These are phyloP conservation scores for Dryomyza anilis DNA, from an alignment of 2,888 invertebrate genomes.

Conservation along the genomic window DNA sequence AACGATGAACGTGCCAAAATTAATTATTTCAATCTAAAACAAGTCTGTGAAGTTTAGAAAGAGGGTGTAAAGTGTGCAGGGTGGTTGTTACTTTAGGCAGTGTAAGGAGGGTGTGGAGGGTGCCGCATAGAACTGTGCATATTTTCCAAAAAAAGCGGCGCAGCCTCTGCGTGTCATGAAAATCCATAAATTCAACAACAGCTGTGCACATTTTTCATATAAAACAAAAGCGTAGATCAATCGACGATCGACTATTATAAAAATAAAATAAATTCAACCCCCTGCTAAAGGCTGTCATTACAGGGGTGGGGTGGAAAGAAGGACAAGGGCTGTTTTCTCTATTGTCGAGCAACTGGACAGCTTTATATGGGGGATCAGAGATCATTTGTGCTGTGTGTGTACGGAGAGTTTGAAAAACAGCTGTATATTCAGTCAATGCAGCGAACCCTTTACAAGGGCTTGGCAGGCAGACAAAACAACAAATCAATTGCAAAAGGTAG, in stretches of 20 bases:
- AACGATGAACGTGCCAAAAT: conserved; percentile 20
- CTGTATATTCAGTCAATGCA: conserved; percentile 30
- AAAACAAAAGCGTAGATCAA: conserved; percentile 6
- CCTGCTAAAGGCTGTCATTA: neutral
- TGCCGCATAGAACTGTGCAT: too few relatives aligned
- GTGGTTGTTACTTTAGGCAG: too few relatives aligned
- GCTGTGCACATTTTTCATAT: conserved; percentile 15
- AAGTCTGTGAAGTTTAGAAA: too few relatives aligned
- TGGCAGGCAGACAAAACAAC: conserved; percentile 10
- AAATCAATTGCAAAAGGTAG: conserved; percentile 13
- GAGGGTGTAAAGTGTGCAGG: too few relatives aligned
- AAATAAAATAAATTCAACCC: conserved; percentile 12
- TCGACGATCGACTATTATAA: conserved; percentile 9
- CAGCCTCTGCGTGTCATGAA: conserved; percentile 3
- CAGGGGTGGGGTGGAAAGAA: neutral
- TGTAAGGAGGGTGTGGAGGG: too few relatives aligned
- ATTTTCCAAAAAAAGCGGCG: too few relatives aligned
- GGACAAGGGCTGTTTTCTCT: conserved; percentile 14
- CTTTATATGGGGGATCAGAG: conserved; percentile 40
- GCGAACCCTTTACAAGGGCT: conserved; percentile 7
- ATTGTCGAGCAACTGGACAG: neutral
- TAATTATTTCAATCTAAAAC: too few relatives aligned
- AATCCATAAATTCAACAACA: neutral
- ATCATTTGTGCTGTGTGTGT: too few relatives aligned
- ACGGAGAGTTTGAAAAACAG: too few relatives aligned